These are phyloP conservation scores for Ephydatia muelleri DNA, from an alignment of 37 sponge, comb jelly and placozoan species.

Conservation along the genomic window DNA sequence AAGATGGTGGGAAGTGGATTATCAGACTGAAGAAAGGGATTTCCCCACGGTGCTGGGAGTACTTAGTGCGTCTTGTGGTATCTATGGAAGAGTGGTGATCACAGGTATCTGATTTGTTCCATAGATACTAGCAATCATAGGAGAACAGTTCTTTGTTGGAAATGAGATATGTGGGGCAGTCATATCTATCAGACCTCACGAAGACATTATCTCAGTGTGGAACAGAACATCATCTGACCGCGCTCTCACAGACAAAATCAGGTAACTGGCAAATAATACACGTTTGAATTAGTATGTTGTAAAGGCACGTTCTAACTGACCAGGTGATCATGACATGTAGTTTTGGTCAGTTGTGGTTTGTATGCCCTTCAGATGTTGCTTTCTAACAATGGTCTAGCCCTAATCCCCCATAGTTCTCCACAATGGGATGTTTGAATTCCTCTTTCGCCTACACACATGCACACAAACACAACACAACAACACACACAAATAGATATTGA, in stretches of 20 bases:
- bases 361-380: neutral
- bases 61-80: conserved; percentile 50
- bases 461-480: too few relatives aligned
- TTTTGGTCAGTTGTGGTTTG: neutral
- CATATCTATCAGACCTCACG: conserved; percentile 76
- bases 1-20: conserved; percentile 94
- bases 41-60: conserved; percentile 89
- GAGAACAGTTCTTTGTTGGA: conserved; percentile 98
- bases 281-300: too few relatives aligned
- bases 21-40: conserved; percentile 86
- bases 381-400: too few relatives aligned
- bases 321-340: neutral
- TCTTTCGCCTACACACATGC: too few relatives aligned
- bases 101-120: neutral
- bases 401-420: too few relatives aligned
- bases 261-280: too few relatives aligned
- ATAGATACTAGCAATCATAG: conserved; percentile 86
- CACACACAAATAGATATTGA: too few relatives aligned
- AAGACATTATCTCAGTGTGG: conserved; percentile 93
- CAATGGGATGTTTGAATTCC: too few relatives aligned
- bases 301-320: too few relatives aligned
- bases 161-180: conserved; percentile 97
- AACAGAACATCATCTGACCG: conserved; percentile 83
- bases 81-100: neutral
- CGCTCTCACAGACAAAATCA: conserved; percentile 68